Evolutionary conservation across 2,888 invertebrate genomes (phyloP).

Genomic region (Eupithecia inturbata): DNA sequence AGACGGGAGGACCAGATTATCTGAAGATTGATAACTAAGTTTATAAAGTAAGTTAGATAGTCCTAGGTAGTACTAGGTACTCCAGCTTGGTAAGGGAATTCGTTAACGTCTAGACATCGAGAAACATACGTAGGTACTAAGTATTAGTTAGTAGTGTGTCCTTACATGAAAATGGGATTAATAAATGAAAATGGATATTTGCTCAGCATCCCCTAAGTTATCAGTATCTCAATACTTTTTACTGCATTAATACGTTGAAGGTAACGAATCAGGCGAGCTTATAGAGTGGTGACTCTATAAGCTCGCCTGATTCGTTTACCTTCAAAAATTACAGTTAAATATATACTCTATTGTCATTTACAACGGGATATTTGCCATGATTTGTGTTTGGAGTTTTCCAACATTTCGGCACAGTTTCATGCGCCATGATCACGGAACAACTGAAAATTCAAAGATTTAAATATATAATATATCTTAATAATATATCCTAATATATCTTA

Average conservation of each 20-base stretch:
- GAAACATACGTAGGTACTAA: neutral
- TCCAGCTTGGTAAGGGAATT: neutral
- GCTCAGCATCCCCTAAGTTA: neutral
- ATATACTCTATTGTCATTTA: too few relatives aligned
- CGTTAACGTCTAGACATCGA: neutral
- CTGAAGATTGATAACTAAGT: neutral
- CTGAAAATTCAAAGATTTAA: too few relatives aligned
- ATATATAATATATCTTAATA: too few relatives aligned
- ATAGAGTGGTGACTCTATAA: neutral
- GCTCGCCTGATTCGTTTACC: neutral
- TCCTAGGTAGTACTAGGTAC: too few relatives aligned
- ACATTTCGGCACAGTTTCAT: too few relatives aligned
- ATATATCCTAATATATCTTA: neutral
- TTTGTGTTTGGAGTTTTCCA: too few relatives aligned
- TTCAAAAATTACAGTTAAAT: too few relatives aligned
- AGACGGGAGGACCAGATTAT: neutral
- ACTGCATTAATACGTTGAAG: neutral
- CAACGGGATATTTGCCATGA: too few relatives aligned
- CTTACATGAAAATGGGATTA: neutral
- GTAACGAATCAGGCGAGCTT: too few relatives aligned
- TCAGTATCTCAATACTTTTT: neutral
- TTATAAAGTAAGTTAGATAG: neutral
- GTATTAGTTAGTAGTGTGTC: neutral
- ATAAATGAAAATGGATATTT: neutral
- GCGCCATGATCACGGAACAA: too few relatives aligned